phyloP scores from a whole-genome alignment of 2,113 vertebrate genomes.

The Microcebus jonahi region DNA sequence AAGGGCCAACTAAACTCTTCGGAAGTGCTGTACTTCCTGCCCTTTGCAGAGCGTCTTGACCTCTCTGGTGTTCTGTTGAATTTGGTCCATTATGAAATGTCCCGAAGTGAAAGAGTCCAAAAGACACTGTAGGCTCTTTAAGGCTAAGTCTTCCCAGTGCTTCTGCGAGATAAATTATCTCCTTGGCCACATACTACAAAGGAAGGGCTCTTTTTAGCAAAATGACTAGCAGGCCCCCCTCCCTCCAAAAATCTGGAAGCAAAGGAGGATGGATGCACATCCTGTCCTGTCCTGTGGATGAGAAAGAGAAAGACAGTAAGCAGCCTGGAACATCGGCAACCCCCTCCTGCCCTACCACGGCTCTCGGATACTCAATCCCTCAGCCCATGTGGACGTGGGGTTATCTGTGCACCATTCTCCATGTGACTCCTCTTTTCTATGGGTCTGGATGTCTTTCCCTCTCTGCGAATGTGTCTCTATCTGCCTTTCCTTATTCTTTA shows the following conservation, averaged over 20 bases:
- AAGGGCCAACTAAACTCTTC: slow-evolving; percentile 43
- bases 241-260: slow-evolving; percentile 83
- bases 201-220: slow-evolving; percentile 79
- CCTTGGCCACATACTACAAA: slow-evolving; percentile 77
- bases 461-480: neutral
- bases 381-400: rapidly evolving
- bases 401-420: neutral
- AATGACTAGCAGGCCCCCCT: slow-evolving; percentile 74
- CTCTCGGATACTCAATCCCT: neutral
- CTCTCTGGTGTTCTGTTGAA: slow-evolving; percentile 71
- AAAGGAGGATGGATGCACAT: slow-evolving; percentile 84
- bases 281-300: slow-evolving; percentile 81
- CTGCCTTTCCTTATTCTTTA: neutral
- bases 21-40: slow-evolving; percentile 63
- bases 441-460: neutral
- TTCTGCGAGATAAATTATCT: slow-evolving; percentile 78
- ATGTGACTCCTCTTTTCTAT: neutral
- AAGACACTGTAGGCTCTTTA: slow-evolving; percentile 90
- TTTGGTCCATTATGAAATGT: slow-evolving; percentile 85
- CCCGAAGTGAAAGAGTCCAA: slow-evolving; percentile 84
- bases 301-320: slow-evolving; percentile 18
- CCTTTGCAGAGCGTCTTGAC: slow-evolving; percentile 71
- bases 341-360: neutral
- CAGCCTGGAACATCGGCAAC: too few species aligned
- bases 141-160: slow-evolving; percentile 90